Evolutionary conservation across 2,888 invertebrate species (phyloP), one percentile per base, ranked within the genome.

Genomic region (Synanthedon andrenaeformis): DNA sequence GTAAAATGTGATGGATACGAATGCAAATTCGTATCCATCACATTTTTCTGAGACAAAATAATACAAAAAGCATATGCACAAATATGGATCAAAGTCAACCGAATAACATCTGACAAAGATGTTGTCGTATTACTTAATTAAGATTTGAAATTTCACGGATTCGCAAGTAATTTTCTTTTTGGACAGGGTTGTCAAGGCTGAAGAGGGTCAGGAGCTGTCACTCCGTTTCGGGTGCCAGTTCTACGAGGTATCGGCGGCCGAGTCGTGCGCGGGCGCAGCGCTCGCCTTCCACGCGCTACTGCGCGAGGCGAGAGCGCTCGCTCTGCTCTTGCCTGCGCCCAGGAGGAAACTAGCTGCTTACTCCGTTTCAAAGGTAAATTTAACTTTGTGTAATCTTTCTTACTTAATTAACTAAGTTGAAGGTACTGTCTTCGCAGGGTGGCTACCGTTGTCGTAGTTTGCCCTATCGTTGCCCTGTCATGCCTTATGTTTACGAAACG

Each of bases 211-310:
- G 66, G 94, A 94, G 75, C 72, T 94, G 59, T 94, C 94, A 12
- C 78, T 94, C 64, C 90, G 92, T 59, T 94, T 91, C 73, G 92
- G 93, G 49, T 94, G 94, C 67, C 94, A 94, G 78, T 95, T 94
- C 80, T 94, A 94, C 80, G 95, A 95, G 80, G 93, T 94, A 55
- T 94, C 94, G 55, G 94, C 94, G 11, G 94, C 95, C 41, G 94
- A 94, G 76, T 93, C 93, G 65, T 92, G 92, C 65, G 93, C 94
- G 0, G 94, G 94, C 56, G 94, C 94, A 0, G 93, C 94, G 42
- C 84, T 94, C 55, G 94, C 94, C 52, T 94, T 95, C 81, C 93
- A 93, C 72, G 92, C 92, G 14, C 80, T 94, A 55, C 82, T 93
- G 51, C 82, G 93, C 51, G 93, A 94, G 76, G 93, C 94, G n/a